These are phyloP conservation scores for Sisyra terminalis DNA, from an alignment of 2,888 invertebrate genomes.

Conservation along the genomic window DNA sequence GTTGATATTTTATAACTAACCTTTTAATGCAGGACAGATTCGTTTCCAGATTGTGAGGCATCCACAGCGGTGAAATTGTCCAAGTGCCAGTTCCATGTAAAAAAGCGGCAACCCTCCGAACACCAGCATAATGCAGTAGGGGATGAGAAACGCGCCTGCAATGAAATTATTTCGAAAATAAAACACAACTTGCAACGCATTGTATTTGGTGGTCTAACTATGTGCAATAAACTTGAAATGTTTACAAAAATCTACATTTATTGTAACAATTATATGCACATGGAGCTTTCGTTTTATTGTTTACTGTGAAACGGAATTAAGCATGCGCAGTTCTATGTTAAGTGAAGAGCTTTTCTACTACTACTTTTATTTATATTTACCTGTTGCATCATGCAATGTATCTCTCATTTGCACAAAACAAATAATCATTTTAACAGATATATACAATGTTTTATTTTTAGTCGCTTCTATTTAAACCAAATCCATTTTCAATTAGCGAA, in stretches of 20 bases:
- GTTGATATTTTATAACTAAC: conserved; percentile 27
- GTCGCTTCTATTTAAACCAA: no score
- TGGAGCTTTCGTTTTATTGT: no score
- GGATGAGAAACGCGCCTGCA: conserved; percentile 83
- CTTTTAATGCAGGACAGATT: conserved; percentile 85
- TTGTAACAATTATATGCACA: background rate
- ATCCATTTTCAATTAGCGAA: no score
- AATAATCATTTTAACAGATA: no score
- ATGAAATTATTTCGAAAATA: conserved; percentile 11
- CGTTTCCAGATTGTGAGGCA: conserved; percentile 86
- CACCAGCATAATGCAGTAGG: conserved; percentile 81
- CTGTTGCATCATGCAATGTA: no score
- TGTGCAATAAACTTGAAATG: background rate
- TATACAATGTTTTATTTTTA: no score
- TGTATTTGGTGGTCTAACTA: background rate
- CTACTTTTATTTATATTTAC: no score
- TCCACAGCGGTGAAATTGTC: conserved; percentile 86
- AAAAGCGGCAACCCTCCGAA: conserved; percentile 88
- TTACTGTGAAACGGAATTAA: no score
- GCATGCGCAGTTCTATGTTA: no score
- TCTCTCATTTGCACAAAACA: no score
- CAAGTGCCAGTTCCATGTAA: conserved; percentile 88
- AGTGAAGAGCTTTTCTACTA: no score
- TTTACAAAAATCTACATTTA: background rate
- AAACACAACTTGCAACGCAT: no score